Base-by-base conservation (phyloP, 2,888 invertebrate genomes). In the Nephrotoma guestfalica region DNA sequence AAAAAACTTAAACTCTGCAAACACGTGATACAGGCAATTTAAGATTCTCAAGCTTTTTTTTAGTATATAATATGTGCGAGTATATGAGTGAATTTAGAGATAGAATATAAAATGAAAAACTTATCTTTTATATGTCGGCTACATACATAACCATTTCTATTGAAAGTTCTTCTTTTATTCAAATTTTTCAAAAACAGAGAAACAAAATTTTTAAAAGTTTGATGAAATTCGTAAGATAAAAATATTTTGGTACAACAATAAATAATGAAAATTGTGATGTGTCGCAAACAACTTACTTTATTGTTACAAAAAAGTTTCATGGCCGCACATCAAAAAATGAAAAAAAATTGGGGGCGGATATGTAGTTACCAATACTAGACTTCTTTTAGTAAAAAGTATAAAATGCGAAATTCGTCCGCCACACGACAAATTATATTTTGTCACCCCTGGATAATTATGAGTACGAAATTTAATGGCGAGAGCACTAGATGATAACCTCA, bases 1-100 rank as follows among this genome's bases (percentile, higher is more conserved):
- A 84, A 84, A 51, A 85, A 18, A 84, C 51, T 30, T 84, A 47
- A 85, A 86, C 86, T 47, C 43, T 83, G 43, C 42, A 86, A 57
- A 47, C 18, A 13, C 84, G 86, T 42, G 83, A 71, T 45, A 86
- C 9, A 43, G 7, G 6, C 43, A 6, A 43, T 43, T 43, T 43
- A 4, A 9, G 43, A 43, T 9, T 43, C 43, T 30, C 43, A 43
- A 43, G 43, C 11, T 43, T 43, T 51, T 15, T 51, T 51, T 51
- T 51, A 1, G 18, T 15, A 51, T 51, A 30, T 30, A 30, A 30
- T 30, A 30, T 30, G 30, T 30, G 6, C 15, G 15, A 6, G 15
- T 15, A 51, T 51, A 51, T 30, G 6, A 5, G 15, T 15, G 30
- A 71, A 71, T 0, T 30, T 71, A 11, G 30, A 71, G 30, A 71